A percentile compares a stretch with the other conserved stretches of the same genome.
phyloP scores from a whole-genome alignment of 2,797 vertebrate genomes.

The Falco naumanni region DNA sequence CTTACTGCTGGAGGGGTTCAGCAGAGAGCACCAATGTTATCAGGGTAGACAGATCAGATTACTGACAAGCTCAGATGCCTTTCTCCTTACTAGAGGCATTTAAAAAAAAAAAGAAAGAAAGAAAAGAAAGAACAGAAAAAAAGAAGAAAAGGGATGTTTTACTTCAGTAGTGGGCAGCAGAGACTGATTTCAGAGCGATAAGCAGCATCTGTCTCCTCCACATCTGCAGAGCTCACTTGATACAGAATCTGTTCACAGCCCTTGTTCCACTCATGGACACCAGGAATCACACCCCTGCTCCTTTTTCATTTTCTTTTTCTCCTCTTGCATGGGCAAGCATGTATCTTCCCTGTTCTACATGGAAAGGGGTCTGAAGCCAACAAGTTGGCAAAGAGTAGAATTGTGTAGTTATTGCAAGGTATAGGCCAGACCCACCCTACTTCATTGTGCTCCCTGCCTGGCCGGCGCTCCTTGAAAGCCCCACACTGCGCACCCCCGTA shows the following conservation, averaged over 20 bases:
- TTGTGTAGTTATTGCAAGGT: slow-evolving; percentile 18
- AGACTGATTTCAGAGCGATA: background rate
- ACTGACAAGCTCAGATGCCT: background rate
- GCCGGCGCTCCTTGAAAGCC: background rate
- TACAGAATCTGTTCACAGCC: background rate
- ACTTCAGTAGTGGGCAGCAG: background rate
- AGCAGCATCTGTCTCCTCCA: background rate
- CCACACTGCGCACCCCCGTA: background rate
- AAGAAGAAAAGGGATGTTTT: background rate
- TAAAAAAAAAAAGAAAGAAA: background rate
- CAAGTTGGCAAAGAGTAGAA: background rate
- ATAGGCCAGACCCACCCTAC: background rate
- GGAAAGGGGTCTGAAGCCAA: background rate
- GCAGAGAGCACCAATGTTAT: slow-evolving; percentile 40
- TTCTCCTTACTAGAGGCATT: background rate
- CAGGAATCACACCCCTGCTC: background rate
- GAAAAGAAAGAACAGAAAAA: background rate
- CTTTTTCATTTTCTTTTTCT: background rate
- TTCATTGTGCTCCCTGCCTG: background rate
- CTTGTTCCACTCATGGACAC: background rate
- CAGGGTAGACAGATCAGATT: background rate
- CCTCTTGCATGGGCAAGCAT: background rate
- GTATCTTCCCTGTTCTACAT: background rate
- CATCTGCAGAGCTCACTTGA: background rate
- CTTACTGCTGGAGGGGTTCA: background rate